Evolutionary conservation across 2,113 vertebrate genomes (phyloP).

Genomic region (Oophaga pumilio): DNA sequence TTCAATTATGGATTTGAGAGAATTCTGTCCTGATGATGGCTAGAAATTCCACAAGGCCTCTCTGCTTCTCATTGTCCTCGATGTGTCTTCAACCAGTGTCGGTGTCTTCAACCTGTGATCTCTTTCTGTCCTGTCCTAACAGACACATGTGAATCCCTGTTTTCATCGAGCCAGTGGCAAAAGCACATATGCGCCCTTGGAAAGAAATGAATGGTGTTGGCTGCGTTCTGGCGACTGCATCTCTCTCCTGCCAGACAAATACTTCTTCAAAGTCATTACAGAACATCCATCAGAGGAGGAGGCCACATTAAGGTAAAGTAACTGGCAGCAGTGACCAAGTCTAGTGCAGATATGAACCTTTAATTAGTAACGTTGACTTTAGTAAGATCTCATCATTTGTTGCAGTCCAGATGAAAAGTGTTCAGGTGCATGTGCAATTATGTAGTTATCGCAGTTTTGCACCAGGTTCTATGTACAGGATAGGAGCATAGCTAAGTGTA

Average conservation of each 20-base stretch:
- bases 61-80: too few relatives aligned
- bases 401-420: too few relatives aligned
- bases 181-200: slow-evolving; percentile 69
- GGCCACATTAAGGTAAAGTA: slow-evolving; percentile 65
- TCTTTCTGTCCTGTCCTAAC: slow-evolving; percentile 46
- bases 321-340: not conserved
- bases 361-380: not conserved
- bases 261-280: slow-evolving; percentile 73
- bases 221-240: slow-evolving; percentile 76
- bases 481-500: too few relatives aligned
- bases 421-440: too few relatives aligned
- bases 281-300: slow-evolving; percentile 59
- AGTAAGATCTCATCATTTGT: not conserved
- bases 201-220: slow-evolving; percentile 71
- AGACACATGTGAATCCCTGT: slow-evolving; percentile 83
- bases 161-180: slow-evolving; percentile 72
- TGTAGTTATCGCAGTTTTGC: too few relatives aligned
- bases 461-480: too few relatives aligned
- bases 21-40: not conserved
- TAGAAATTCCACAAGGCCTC: not conserved
- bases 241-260: slow-evolving; percentile 79
- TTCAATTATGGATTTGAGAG: too few relatives aligned
- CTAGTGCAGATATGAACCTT: not conserved
- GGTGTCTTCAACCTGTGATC: not conserved
- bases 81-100: not conserved